A percentile compares a stretch with the other conserved stretches of the same genome.
Conservation (phyloP, 2,113 vertebrate species). For the Atrichornis clamosus region DNA sequence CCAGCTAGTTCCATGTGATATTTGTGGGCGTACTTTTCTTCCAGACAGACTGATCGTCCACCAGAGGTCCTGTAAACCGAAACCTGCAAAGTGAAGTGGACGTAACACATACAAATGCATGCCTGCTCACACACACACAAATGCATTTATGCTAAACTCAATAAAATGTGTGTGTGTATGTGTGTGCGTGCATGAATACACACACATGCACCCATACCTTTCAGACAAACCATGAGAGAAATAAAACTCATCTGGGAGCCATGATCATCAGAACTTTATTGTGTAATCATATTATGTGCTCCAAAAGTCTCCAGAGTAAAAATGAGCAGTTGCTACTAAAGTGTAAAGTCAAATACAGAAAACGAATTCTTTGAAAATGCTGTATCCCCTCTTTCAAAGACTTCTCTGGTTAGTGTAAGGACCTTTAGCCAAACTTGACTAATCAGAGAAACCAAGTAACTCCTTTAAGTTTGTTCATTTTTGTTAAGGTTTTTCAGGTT, state of each 20-base stretch:
- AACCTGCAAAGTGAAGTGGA: constrained; percentile 60
- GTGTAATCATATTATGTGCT: not conserved
- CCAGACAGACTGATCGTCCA: constrained; percentile 81
- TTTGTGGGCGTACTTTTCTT: constrained; percentile 80
- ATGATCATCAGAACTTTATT: not conserved
- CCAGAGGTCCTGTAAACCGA: constrained; percentile 76
- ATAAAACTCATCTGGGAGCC: not conserved
- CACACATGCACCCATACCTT: not conserved
- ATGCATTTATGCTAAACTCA: too few relatives aligned
- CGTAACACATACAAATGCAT: not conserved
- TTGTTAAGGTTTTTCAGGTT: not conserved
- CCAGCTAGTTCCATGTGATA: constrained; percentile 77
- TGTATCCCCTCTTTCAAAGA: not conserved
- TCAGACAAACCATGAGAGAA: not conserved
- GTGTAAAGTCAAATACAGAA: not conserved
- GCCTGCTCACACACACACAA: not conserved
- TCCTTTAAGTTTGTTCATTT: not conserved
- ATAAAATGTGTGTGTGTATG: not conserved
- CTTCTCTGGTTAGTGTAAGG: not conserved
- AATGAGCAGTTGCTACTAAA: not conserved
- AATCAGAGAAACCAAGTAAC: not conserved
- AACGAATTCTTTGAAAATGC: not conserved
- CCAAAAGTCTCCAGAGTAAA: not conserved
- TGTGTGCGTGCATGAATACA: too few relatives aligned
- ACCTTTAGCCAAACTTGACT: not conserved